Base-by-base conservation (phyloP, 1,140 invertebrate genomes). In the Saccostrea cuccullata region DNA sequence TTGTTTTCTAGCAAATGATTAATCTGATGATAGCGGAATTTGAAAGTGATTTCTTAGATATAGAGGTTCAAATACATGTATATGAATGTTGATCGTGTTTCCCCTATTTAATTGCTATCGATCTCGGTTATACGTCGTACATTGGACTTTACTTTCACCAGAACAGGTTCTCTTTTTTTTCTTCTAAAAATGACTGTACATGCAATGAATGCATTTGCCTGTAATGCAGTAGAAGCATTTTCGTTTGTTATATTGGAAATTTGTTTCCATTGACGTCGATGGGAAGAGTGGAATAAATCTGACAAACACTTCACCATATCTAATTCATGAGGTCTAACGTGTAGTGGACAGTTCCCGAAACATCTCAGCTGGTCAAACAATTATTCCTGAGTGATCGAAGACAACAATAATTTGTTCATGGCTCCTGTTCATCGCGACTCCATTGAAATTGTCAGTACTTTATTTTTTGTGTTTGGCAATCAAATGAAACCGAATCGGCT, bases 401-500 rank as follows among this genome's bases (percentile, higher is more conserved):
- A 77, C 26, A 77, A 77, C 70, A 77, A 36, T 77, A 30, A 77
- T 77, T 77, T 77, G 70, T 77, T 73, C n/a, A 73, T 12, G 70
- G 6, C 70, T 30, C 26, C 67, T 73, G 23, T 73, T 1, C 30
- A 30, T 73, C n/a, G 9, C 23, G 23, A 26, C 70, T 73, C 70
- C 12, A 36, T 30, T 26, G 70, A 73, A 36, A 15, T 11, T 77
- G 70, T 30, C 70, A 26, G 70, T 36, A 77, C 70, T 77, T 77
- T 30, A 77, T 77, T 77, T 77, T 77, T 47, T 47, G 47, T 36
- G 15, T 77, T 23, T 30, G 70, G 26, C 70, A 77, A 77, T 77
- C 70, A 77, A 77, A 77, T 30, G 70, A 77, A 77, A 77, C 26
- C 70, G 70, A 77, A 77, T 77, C 70, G 30, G 70, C 70, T 77